Evolutionary conservation across 2,797 vertebrate genomes (phyloP), one percentile per base, ranked within the genome.

Genomic region (Columba guinea): DNA sequence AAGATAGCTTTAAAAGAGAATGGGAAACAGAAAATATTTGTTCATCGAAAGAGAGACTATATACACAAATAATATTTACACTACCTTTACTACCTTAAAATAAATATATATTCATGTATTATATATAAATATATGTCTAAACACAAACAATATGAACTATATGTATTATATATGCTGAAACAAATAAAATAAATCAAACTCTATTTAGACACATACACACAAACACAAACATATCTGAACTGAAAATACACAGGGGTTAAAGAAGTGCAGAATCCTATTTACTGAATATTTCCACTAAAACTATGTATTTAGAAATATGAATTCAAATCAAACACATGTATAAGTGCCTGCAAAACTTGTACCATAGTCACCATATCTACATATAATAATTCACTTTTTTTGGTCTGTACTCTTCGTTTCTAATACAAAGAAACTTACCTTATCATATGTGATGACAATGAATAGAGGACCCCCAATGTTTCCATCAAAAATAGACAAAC

Each of bases 291-390:
- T 77, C 21, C 5, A 22, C 11, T 46, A 4, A 41, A n/a, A 3
- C 49, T 30, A 26, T 34, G 4, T 41, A 6, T 15, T 5, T 4
- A 26, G 8, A 67, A 55, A 35, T 39, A 52, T 15, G 11, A 82
- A 59, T 2, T 26, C 34, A 89, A 68, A 49, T 71, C 2, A 28
- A 32, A 10, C 6, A 55, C 8, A n/a, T 0, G 0, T 58, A 4
- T 21, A 84, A 71, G 5, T 56, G 3, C 24, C 30, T 34, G 7
- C 5, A 70, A 79, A 59, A 49, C 3, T 27, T 55, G 5, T 32
- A 32, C 26, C 0, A 4, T 51, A 51, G 16, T 64, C 19, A 82
- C 13, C 3, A 17, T 3, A 10, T 17, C 26, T 24, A 34, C 32
- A 24, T 53, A 34, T 46, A 64, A 24, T 65, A 0, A 19, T 71